Evolutionary conservation across 2,888 invertebrate genomes (phyloP).

Genomic region (Nemurella pictetii): DNA sequence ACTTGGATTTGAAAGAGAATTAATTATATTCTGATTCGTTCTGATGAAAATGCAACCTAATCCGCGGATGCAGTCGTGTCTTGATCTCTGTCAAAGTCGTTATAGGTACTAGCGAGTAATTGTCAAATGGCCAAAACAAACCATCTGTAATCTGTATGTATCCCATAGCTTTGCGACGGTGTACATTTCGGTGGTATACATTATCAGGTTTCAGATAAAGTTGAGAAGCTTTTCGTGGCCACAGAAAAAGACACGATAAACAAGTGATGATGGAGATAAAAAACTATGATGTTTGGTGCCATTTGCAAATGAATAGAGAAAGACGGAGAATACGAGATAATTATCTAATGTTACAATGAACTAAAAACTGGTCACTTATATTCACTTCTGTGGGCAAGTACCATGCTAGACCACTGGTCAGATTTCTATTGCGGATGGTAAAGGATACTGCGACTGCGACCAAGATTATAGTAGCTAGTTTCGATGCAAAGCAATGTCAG

Average conservation of each 20-base stretch:
- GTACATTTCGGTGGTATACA: constrained; percentile 33
- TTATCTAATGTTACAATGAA: not conserved
- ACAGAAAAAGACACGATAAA: constrained; percentile 17
- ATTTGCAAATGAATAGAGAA: not conserved
- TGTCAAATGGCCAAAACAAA: not conserved
- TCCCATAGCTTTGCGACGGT: constrained; percentile 29
- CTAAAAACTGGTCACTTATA: not conserved
- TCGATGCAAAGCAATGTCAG: not conserved
- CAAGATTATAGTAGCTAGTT: not conserved
- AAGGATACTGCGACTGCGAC: not conserved
- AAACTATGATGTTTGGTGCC: not conserved
- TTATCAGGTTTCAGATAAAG: constrained; percentile 40
- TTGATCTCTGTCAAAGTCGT: not conserved
- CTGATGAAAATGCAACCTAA: too few species aligned
- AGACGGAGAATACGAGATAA: not conserved
- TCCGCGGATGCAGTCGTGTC: not conserved
- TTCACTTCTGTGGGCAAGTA: not conserved
- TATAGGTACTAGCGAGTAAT: not conserved
- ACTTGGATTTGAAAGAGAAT: not conserved
- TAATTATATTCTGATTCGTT: not conserved
- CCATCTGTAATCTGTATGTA: constrained; percentile 11
- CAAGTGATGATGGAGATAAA: not conserved
- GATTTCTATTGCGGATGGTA: not conserved
- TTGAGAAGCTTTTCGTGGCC: constrained; percentile 35
- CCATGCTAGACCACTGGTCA: not conserved